phyloP scores from a whole-genome alignment of 2,888 invertebrate species.

The Perdita meconis region DNA sequence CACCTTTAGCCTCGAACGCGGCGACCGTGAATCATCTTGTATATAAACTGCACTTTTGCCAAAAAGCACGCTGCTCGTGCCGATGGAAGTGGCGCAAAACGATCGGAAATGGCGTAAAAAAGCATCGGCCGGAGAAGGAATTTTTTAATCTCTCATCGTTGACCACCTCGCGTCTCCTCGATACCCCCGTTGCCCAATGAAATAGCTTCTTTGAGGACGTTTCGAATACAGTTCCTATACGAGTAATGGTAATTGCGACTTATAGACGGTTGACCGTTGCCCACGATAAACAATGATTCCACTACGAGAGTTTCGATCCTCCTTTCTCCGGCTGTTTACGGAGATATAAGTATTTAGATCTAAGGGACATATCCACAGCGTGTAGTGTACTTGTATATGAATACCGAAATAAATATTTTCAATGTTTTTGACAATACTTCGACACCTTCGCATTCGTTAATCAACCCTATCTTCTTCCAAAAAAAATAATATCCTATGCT shows the following conservation, averaged over 20 bases:
- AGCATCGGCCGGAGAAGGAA: conserved; percentile 72
- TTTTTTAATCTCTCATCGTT: conserved; percentile 27
- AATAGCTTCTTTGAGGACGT: conserved; percentile 60
- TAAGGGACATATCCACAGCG: conserved; percentile 78
- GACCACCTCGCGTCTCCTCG: conserved; percentile 21
- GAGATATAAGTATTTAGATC: conserved; percentile 74
- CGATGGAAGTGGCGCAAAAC: conserved; percentile 52
- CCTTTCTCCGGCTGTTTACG: conserved; percentile 74
- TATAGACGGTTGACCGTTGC: conserved; percentile 63
- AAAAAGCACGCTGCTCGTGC: conserved; percentile 66
- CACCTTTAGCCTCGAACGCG: conserved; percentile 43
- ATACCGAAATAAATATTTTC: conserved; percentile 79
- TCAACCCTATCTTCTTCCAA: too few relatives aligned
- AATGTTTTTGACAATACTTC: conserved; percentile 77
- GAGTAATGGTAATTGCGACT: conserved; percentile 63
- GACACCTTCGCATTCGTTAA: too few relatives aligned
- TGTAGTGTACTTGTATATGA: conserved; percentile 78
- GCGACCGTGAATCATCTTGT: conserved; percentile 57
- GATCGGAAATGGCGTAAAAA: conserved; percentile 49
- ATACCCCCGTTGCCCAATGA: conserved; percentile 35
- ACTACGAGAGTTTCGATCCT: conserved; percentile 60
- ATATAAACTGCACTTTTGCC: conserved; percentile 70
- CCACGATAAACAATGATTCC: conserved; percentile 66
- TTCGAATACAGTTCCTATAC: conserved; percentile 75
- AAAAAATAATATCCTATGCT: too few relatives aligned